Conservation (phyloP, 2,113 vertebrate genomes). For the Clinocottus analis region DNA sequence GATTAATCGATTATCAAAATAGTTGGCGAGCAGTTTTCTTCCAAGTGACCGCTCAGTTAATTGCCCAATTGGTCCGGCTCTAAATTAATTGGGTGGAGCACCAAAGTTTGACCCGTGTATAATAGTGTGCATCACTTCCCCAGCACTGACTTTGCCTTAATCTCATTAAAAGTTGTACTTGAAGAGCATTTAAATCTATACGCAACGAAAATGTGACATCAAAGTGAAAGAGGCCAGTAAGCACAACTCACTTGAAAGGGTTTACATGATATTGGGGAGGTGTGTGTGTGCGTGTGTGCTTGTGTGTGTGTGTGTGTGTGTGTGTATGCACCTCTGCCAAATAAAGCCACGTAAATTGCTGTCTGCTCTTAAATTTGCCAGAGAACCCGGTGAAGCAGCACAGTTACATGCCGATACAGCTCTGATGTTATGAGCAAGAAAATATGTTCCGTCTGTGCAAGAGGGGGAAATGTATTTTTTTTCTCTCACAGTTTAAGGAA, state of each 20-base stretch:
- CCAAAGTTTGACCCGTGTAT: neutral
- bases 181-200: neutral
- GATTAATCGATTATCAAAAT: constrained; percentile 1
- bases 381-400: neutral
- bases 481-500: constrained; percentile 42
- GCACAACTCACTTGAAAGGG: neutral
- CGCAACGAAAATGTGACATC: neutral
- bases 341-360: constrained; percentile 15
- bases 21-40: neutral
- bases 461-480: constrained; percentile 14
- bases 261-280: neutral
- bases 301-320: neutral
- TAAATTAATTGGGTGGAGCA: neutral
- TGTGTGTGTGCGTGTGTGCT: neutral
- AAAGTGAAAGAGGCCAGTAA: constrained; percentile 21
- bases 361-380: neutral
- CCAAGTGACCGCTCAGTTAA: neutral
- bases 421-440: constrained; percentile 16
- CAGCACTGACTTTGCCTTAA: neutral
- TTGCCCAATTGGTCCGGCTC: neutral
- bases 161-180: constrained; percentile 7
- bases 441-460: constrained; percentile 16
- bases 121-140: neutral
- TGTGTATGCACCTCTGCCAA: neutral
- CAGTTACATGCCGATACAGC: constrained; percentile 13